These are phyloP conservation scores for Dasysyrphus tricinctus DNA, from an alignment of 2,888 invertebrate species.

Conservation along the genomic window DNA sequence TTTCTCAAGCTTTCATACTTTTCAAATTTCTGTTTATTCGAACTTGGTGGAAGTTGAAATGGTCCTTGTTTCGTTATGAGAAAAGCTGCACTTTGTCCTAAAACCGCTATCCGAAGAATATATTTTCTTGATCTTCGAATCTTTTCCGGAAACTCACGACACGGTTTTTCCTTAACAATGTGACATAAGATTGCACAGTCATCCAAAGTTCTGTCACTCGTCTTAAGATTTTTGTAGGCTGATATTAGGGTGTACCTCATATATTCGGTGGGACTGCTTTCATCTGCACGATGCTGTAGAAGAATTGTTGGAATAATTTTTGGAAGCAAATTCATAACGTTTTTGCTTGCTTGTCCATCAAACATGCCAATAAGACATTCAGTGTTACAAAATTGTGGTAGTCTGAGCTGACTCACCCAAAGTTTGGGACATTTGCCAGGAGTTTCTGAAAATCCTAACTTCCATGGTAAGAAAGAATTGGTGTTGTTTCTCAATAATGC, in stretches of 20 bases:
- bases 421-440: slow-evolving; percentile 89
- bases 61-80: slow-evolving; percentile 89
- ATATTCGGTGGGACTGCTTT: slow-evolving; percentile 91
- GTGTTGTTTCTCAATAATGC: slow-evolving; percentile 84
- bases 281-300: slow-evolving; percentile 91
- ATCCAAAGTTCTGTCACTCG: slow-evolving; percentile 89
- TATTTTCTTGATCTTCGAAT: slow-evolving; percentile 85
- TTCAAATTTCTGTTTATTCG: slow-evolving; percentile 86
- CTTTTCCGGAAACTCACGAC: slow-evolving; percentile 85
- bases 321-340: slow-evolving; percentile 88
- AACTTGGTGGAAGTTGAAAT: slow-evolving; percentile 86
- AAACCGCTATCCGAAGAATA: slow-evolving; percentile 89
- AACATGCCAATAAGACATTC: slow-evolving; percentile 91
- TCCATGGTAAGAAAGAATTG: slow-evolving; percentile 89
- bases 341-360: slow-evolving; percentile 90
- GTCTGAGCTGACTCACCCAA: slow-evolving; percentile 90
- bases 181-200: slow-evolving; percentile 90
- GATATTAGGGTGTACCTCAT: slow-evolving; percentile 93
- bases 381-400: slow-evolving; percentile 90
- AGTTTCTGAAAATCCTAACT: slow-evolving; percentile 93
- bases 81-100: slow-evolving; percentile 91
- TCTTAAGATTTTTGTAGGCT: slow-evolving; percentile 90
- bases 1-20: slow-evolving; percentile 86
- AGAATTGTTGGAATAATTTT: slow-evolving; percentile 91
- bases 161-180: slow-evolving; percentile 86